Evolutionary conservation across 1,140 invertebrate species (phyloP), one percentile per base, ranked within the genome.

Genomic region (Euschistus heros): DNA sequence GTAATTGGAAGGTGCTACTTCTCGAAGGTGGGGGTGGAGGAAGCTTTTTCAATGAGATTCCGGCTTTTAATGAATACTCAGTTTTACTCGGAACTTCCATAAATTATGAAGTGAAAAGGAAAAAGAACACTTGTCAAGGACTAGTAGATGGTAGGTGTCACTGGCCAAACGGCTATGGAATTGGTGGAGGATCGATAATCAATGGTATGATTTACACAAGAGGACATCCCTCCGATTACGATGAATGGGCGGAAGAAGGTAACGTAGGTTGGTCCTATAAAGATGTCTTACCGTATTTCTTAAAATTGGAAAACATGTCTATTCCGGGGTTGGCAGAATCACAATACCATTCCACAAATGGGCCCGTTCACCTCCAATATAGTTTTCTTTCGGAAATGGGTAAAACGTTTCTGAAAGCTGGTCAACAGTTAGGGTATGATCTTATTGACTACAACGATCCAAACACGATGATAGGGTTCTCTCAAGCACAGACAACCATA

Each of bases 151-250:
- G 71, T 20, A 72, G 74, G 33, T 84, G 88, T 72, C 83, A 86
- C 64, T 88, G 82, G 14, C 79, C 83, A 0, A 81, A 82, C 63
- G 88, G 87, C 0, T 85, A 82, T 71, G 81, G 80, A 10, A 71
- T 90, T 6, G 92, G 92, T 2, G 92, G 92, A 2, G 83, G 82
- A 14, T 86, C 85, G 2, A 82, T 81, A 0, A 82, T 91, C 17
- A 94, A 94, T 75, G 89, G 84, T 2, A 91, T 94, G 88, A 75
- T 90, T 1, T 88, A 91, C 71, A 75, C 89, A 0, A 77, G 85
- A 64, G 89, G 88, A 0, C 85, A 87, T 72, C 76, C 78, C 7
- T 71, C 71, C 57, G 84, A 86, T 68, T 88, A 83, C 71, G 77
- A 85, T 68, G 68, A 78, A 22, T 91, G 88, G 86, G 80, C 80